Conservation (phyloP, 2,113 vertebrate species). For the Pachycephala philippinensis region DNA sequence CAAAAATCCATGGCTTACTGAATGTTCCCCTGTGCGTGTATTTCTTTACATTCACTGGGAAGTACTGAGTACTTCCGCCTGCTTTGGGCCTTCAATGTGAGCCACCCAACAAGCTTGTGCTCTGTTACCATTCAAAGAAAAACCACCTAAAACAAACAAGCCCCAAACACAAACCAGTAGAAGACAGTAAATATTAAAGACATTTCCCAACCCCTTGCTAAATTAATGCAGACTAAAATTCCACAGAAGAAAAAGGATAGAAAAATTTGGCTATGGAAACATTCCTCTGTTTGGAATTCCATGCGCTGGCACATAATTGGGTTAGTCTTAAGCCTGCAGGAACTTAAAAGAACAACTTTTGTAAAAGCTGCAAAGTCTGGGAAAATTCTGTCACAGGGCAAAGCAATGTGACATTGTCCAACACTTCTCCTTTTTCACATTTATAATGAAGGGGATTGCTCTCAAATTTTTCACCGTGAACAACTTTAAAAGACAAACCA, state of each 20-base stretch:
- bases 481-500: neutral
- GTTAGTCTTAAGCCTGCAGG: neutral
- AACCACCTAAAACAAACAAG: neutral
- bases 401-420: neutral
- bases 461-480: neutral
- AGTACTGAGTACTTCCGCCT: neutral
- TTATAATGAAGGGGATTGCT: neutral
- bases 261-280: neutral
- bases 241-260: neutral
- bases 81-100: neutral
- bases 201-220: neutral
- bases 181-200: neutral
- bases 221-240: neutral
- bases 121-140: neutral
- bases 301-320: accelerated
- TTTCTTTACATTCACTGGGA: neutral
- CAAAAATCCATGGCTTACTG: neutral
- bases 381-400: neutral
- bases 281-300: neutral
- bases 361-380: neutral
- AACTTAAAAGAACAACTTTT: neutral
- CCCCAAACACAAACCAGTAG: neutral
- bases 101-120: accelerated
- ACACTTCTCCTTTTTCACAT: neutral
- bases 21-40: neutral